Evolutionary conservation across 1,140 invertebrate species (phyloP).

Genomic region (Heliconius congener): DNA sequence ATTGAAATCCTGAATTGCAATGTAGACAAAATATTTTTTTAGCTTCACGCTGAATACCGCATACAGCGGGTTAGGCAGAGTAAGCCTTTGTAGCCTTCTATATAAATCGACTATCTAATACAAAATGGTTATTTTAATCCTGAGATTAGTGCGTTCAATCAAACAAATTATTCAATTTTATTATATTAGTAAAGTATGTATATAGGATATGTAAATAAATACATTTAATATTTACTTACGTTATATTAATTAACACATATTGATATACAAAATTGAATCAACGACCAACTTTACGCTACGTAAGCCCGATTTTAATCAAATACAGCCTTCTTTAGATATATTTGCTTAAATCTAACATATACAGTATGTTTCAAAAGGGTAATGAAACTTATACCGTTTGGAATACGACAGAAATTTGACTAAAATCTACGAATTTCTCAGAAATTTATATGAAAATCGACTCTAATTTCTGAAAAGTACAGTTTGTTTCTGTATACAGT

Average conservation of each 20-base stretch:
- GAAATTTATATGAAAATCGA: neutral
- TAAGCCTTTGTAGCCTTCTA: no score
- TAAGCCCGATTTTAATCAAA: constrained; percentile 14
- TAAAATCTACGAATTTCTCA: neutral
- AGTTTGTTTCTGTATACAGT: constrained; percentile 25
- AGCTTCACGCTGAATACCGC: no score
- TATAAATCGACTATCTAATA: no score
- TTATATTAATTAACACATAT: constrained; percentile 7
- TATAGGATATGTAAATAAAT: neutral
- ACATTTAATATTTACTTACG: neutral
- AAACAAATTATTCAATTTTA: no score
- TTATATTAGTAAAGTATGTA: neutral
- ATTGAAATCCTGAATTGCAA: no score
- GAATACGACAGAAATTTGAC: neutral
- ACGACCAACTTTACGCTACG: constrained; percentile 9
- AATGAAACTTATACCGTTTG: neutral
- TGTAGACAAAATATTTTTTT: no score
- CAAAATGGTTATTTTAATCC: no score
- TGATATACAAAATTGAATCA: constrained; percentile 8
- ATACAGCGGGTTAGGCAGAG: no score
- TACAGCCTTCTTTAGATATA: constrained; percentile 8
- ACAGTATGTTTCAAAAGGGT: neutral
- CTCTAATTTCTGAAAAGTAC: constrained; percentile 1
- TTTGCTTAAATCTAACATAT: constrained; percentile 10
- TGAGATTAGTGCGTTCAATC: no score